Conservation (phyloP, 2,113 vertebrate genomes). For the Tragelaphus buxtoni region DNA sequence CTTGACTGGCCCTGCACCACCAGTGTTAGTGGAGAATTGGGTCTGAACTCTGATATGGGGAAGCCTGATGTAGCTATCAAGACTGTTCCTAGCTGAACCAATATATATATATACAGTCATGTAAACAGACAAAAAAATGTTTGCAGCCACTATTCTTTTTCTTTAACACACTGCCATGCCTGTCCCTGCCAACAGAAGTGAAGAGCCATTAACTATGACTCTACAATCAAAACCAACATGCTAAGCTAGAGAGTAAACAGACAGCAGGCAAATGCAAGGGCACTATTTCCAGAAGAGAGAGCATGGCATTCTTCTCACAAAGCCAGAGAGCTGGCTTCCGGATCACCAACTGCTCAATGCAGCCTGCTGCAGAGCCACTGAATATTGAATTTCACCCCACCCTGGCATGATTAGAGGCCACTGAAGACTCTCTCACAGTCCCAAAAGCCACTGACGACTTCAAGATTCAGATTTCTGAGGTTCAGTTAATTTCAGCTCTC, state of each 20-base stretch:
- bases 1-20: background rate
- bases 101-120: background rate
- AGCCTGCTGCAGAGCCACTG: background rate
- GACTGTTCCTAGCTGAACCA: background rate
- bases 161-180: background rate
- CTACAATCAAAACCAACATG: background rate
- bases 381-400: constrained; percentile 35
- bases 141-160: background rate
- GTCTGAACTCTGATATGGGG: background rate
- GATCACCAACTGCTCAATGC: background rate
- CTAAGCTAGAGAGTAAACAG: background rate
- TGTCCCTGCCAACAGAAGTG: background rate
- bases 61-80: background rate
- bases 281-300: background rate
- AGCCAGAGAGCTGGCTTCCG: background rate
- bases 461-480: constrained; percentile 48
- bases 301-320: background rate
- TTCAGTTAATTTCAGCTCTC: constrained; percentile 50
- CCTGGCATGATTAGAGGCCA: constrained; percentile 59
- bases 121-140: background rate
- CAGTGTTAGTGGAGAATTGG: background rate
- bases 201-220: background rate
- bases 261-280: background rate
- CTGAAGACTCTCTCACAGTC: background rate
- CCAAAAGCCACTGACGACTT: constrained; percentile 26